Conservation (phyloP, 2,113 vertebrate genomes). For the Heteronetta atricapilla region DNA sequence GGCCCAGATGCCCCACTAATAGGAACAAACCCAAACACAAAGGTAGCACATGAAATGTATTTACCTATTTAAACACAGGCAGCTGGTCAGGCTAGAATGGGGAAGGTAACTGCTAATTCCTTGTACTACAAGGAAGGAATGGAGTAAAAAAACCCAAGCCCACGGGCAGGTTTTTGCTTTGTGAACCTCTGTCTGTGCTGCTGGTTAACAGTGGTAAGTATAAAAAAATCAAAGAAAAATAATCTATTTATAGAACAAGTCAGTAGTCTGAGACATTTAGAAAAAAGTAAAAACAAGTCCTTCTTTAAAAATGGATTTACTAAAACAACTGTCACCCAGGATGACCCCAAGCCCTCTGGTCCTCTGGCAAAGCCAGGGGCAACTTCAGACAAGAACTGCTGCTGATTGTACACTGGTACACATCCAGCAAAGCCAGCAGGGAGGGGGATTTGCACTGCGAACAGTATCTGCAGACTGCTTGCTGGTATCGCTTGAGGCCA, state of each 20-base stretch:
- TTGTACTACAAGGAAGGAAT: conserved; percentile 82
- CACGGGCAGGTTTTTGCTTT: conserved; percentile 78
- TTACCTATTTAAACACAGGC: conserved; percentile 78
- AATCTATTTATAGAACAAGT: conserved; percentile 86
- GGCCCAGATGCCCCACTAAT: conserved; percentile 70
- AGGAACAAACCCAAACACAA: conserved; percentile 74
- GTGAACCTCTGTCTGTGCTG: conserved; percentile 80
- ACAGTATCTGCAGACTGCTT: conserved; percentile 57
- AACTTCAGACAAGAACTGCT: conserved; percentile 35
- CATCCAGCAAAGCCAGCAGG: conserved; percentile 61
- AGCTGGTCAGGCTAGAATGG: conserved; percentile 71
- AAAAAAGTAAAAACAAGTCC: conserved; percentile 88
- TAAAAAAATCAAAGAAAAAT: conserved; percentile 86
- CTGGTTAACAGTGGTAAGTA: conserved; percentile 86
- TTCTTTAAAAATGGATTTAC: conserved; percentile 85
- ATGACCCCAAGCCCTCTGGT: conserved; percentile 68
- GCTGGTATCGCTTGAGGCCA: conserved; percentile 71
- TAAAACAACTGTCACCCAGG: conserved; percentile 80
- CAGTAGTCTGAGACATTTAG: conserved; percentile 87
- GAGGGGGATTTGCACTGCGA: conserved; percentile 42
- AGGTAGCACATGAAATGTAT: conserved; percentile 74
- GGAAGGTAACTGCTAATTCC: conserved; percentile 79
- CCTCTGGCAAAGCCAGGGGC: conserved; percentile 66
- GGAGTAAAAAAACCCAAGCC: conserved; percentile 77
- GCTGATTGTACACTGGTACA: conserved; percentile 43